These are phyloP conservation scores for Narcine bancroftii DNA, from an alignment of 2,113 vertebrate genomes.

Conservation along the genomic window DNA sequence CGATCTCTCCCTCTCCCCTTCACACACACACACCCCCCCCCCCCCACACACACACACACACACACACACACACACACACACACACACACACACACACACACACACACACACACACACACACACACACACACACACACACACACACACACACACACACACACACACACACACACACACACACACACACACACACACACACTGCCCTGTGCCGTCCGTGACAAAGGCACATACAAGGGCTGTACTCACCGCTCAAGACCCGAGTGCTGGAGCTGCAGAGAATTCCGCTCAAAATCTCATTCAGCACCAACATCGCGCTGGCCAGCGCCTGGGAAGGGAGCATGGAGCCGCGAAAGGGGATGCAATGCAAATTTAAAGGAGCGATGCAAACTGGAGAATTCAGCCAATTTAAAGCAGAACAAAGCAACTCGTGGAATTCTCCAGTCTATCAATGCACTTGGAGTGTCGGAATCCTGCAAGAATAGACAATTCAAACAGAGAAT, in stretches of 20 bases:
- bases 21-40: too few species aligned
- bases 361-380: neutral
- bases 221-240: neutral
- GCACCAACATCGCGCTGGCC: neutral
- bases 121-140: neutral
- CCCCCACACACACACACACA: neutral
- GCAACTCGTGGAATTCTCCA: too few species aligned
- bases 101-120: neutral
- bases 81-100: neutral
- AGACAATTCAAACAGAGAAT: too few species aligned
- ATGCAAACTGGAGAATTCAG: neutral
- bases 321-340: neutral
- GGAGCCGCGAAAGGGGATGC: neutral
- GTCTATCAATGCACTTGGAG: too few species aligned
- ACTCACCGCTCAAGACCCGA: constrained; percentile 21
- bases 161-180: neutral
- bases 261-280: neutral
- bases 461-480: too few species aligned
- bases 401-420: neutral
- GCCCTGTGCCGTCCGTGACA: too few species aligned
- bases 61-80: neutral
- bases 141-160: neutral
- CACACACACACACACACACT: neutral
- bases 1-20: too few species aligned
- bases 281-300: neutral